Evolutionary conservation across 1,140 invertebrate species (phyloP), one percentile per base, ranked within the genome.

Genomic region (Microvelia longipes): DNA sequence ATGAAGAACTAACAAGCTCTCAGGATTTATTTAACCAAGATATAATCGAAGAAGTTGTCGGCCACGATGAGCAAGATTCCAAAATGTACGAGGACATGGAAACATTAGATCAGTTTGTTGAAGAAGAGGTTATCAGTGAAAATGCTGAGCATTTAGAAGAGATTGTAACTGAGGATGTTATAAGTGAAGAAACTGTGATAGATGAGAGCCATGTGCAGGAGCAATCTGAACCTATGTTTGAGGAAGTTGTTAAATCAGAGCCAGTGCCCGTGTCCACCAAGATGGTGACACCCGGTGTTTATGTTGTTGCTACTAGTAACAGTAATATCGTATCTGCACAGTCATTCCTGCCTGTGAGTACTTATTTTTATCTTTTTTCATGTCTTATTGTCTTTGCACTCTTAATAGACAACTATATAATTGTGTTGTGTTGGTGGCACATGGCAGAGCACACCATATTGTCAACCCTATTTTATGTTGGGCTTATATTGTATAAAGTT

Each of bases 121-220:
- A 50, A 24, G 68, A 67, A 66, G 68, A 67, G 63, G 64, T 68
- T 19, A 68, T 69, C 28, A 67, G 25, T 5, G 71, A 72, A 24
- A 70, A 14, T 25, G 67, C 29, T n/a, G 68, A 71, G n/a, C 28
- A 68, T 64, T 35, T 72, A 14, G 68, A 70, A 14, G 71, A 72
- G 19, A 69, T 72, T 2, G 69, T 70, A 29, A 35, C 63, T 2
- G 69, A 68, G 25, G 64, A 72, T 67, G 67, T 71, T 29, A 28
- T 71, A n/a, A 68, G 26, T 66, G 69, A 72, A 27, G 71, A 72
- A 66, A 72, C 71, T 61, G 69, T 72, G 24, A 72, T 72, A 27
- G 71, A 68, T 29, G 71, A 68, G 13, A 26, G 65, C 29, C 19
- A 69, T 24, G 68, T 61, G 19, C 24, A 26, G 19, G 69, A 69